Evolutionary conservation across 2,888 invertebrate species (phyloP), one percentile per base, ranked within the genome.

Genomic region (Cantharis lateralis): DNA sequence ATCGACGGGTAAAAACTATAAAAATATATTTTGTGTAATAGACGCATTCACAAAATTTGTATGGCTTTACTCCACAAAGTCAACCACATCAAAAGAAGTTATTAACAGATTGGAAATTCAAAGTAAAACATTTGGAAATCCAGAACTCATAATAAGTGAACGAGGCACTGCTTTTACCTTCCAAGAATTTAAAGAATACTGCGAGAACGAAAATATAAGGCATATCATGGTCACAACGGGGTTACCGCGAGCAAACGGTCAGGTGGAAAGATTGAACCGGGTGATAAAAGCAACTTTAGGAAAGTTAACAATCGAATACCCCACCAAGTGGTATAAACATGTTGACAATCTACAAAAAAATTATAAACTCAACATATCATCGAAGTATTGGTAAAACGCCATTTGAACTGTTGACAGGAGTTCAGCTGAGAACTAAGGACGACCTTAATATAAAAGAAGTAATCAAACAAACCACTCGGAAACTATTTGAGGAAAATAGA

Each of bases 11-110:
- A 85, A 85, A 72, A 78, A 78, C 10, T 85, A 85, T 71, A 79
- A 81, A 24, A 77, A 85, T 72, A 78, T 86, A 13, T 82, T 87
- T 11, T 83, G 78, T 0, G 80, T 86, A 0, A 77, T 85, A 7
- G 86, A 87, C 68, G 61, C 79, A 76, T 74, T 76, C 61, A 70
- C 66, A n/a, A 78, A 80, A 20, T 80, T 78, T 74, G 68, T 70
- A 16, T 81, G 80, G 80, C 16, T 81, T 5, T 80, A 80, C 26
- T 70, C 75, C 11, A 75, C 71, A 0, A 78, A 76, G 64, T 68
- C 69, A 77, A 74, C 18, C 18, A 18, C 18, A 3, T 18, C 18
- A 2, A 18, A 18, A 18, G 18, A 18, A 3, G 18, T 18, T 1
- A 18, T 18, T 18, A 18, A 18, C 18, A 18, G 18, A 28, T 63